A percentile compares a stretch with the other conserved stretches of the same genome.
These are phyloP conservation scores for Anolis apletophallus DNA, from an alignment of 2,797 vertebrate genomes.

Conservation along the genomic window DNA sequence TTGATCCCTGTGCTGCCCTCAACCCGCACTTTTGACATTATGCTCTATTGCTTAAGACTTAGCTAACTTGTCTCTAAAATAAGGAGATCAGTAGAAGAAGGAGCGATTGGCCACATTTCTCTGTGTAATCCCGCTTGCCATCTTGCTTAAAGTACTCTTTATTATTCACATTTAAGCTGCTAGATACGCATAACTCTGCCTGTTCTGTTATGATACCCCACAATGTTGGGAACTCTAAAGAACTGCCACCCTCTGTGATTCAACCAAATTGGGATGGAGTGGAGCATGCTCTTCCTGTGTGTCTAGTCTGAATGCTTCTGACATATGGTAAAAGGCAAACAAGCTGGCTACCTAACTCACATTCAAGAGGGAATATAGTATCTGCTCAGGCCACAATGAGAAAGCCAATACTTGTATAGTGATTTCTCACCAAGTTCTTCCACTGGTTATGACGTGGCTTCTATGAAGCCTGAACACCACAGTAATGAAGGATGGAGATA, in stretches of 20 bases:
- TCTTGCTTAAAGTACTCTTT: not conserved
- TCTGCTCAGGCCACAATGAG: not conserved
- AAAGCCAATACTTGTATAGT: not conserved
- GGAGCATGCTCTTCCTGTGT: not conserved
- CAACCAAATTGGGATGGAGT: not conserved
- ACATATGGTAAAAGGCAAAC: not conserved
- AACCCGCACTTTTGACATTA: too few relatives aligned
- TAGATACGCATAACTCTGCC: not conserved
- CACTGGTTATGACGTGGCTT: not conserved
- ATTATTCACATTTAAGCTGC: not conserved
- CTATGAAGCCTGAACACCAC: not conserved
- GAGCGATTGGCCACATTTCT: not conserved
- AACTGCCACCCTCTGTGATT: too few relatives aligned
- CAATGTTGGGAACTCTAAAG: not conserved
- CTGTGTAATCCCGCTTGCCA: not conserved
- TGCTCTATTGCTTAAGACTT: not conserved
- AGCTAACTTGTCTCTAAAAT: not conserved
- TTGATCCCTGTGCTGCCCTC: not conserved
- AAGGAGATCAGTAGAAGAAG: not conserved
- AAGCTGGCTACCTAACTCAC: not conserved
- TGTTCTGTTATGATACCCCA: too few relatives aligned
- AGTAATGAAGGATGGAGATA: not conserved
- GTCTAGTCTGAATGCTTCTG: not conserved
- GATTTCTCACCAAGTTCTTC: not conserved
- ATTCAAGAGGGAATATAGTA: not conserved